Percentiles rank a stretch among this genome's conserved stretches.
Evolutionary conservation across 1,140 invertebrate genomes (phyloP).

Genomic region (Trichomalopsis sarcophagae): DNA sequence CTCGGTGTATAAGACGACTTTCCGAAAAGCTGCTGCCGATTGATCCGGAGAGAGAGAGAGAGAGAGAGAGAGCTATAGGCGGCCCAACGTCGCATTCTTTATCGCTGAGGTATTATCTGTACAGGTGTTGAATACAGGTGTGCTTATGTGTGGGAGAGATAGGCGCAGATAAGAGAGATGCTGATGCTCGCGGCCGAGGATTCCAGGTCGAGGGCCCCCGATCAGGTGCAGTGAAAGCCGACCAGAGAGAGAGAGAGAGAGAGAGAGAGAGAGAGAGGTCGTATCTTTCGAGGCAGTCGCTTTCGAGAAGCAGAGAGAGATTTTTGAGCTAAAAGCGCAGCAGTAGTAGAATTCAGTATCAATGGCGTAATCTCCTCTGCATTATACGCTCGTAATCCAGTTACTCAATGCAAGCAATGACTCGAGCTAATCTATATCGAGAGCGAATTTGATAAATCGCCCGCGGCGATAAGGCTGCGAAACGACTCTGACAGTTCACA

Average conservation of each 20-base stretch:
- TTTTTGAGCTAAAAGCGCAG: no score
- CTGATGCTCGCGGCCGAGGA: not conserved
- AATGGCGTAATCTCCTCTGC: no score
- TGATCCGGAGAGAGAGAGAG: no score
- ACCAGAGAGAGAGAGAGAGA: not conserved
- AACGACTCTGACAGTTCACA: not conserved
- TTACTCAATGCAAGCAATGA: not conserved
- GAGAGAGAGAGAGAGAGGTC: not conserved
- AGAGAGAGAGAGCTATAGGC: no score
- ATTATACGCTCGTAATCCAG: not conserved
- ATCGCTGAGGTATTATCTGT: not conserved
- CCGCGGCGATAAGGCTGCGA: not conserved
- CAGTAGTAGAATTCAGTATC: no score
- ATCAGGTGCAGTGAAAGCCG: not conserved
- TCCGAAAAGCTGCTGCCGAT: not conserved
- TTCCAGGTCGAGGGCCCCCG: slow-evolving; percentile 27
- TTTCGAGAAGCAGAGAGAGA: not conserved
- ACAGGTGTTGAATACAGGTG: not conserved
- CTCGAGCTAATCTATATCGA: not conserved
- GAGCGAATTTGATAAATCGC: not conserved
- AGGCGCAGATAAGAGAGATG: slow-evolving; percentile 19
- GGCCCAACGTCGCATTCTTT: not conserved
- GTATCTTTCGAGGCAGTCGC: not conserved
- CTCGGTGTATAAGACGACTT: not conserved
- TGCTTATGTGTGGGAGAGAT: not conserved